Evolutionary conservation across 2,113 vertebrate species (phyloP), one percentile per base, ranked within the genome.

Genomic region (human (Homo sapiens)): DNA sequence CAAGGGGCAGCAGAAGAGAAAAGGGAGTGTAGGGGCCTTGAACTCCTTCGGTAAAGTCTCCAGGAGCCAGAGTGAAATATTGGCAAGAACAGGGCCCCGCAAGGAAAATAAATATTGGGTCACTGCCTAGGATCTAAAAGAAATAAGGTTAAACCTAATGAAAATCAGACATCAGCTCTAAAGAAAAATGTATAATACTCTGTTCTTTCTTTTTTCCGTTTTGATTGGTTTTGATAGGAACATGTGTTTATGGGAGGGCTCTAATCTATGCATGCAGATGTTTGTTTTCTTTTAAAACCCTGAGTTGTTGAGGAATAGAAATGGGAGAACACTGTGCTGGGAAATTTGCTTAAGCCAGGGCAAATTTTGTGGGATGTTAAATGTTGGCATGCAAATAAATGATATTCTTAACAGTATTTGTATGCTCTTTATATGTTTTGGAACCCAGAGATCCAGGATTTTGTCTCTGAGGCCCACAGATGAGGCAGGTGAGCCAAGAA

Each of bases 181-280:
- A 97, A 95, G 90, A 84, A 95, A 97, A 97, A 94, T 93, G 90
- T 88, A n/a, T 80, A 79, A 90, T 90, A 93, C 93, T 96, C 80
- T 95, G 92, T 90, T 94, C 96, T 98, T 98, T 98, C 89, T 93
- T 90, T 94, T 96, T 95, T 97, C 96, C 32, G 11, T 93, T 97
- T 96, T 98, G 93, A 97, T 97, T 98, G 92, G 95, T 96, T 98
- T 98, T 98, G 98, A 98, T 97, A 96, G 95, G 93, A 97, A 98
- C 95, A 97, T 97, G 97, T 96, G 95, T 97, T 97, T 97, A 96
- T 94, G 87, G 83, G 96, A 92, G 70, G 95, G 59, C 78, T 95
- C 92, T 90, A 75, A 97, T 97, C 92, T 97, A 85, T 83, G 84
- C 72, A 75, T 90, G 76, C 84, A 96, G 95, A 96, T 96, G 92